Conservation (phyloP, 2,888 invertebrate genomes). For the Alloscopus bannaensis region DNA sequence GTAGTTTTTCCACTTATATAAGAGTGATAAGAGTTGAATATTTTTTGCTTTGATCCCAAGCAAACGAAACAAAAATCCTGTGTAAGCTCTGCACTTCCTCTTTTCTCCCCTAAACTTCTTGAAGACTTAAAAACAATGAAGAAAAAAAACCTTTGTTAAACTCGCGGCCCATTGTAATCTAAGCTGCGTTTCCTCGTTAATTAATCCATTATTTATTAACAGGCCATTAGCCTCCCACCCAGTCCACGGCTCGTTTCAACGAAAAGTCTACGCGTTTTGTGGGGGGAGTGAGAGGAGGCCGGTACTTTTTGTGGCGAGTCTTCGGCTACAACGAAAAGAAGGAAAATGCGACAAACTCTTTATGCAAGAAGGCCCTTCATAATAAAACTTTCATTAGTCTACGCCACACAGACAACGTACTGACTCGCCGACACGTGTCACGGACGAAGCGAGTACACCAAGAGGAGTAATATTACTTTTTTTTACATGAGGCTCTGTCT, state of each 20-base stretch:
- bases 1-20: too few relatives aligned
- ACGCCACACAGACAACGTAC: too few relatives aligned
- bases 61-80: not conserved
- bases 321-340: too few relatives aligned
- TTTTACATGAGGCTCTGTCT: too few relatives aligned
- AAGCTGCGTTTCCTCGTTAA: conserved; percentile 60
- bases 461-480: too few relatives aligned
- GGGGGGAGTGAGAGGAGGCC: too few relatives aligned
- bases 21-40: not conserved
- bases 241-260: conserved; percentile 31
- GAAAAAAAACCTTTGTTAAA: conserved; percentile 40
- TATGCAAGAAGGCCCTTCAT: conserved; percentile 33
- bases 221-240: conserved; percentile 59
- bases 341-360: conserved; percentile 2
- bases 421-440: conserved; percentile 39
- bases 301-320: too few relatives aligned
- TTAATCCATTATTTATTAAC: conserved; percentile 66
- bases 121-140: conserved; percentile 45
- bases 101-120: conserved; percentile 42
- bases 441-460: not conserved
- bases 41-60: not conserved
- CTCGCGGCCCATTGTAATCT: conserved; percentile 59
- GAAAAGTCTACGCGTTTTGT: too few relatives aligned
- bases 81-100: not conserved
- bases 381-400: conserved; percentile 48